Conservation (phyloP, 1,140 invertebrate species). For the Pomacea maculata region DNA sequence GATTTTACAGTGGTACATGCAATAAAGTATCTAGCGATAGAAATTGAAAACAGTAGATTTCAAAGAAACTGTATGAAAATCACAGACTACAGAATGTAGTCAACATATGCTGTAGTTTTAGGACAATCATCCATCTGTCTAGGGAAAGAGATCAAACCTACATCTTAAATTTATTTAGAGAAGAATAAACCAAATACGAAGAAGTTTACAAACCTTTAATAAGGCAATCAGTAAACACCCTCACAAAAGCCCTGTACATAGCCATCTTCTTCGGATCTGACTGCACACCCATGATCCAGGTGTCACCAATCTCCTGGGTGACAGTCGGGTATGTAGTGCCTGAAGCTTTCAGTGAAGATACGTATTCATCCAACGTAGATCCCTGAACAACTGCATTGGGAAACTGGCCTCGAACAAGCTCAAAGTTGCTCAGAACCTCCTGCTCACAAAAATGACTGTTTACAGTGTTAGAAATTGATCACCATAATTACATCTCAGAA, state of each 20-base stretch:
- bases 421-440: constrained; percentile 53
- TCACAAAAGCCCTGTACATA: constrained; percentile 41
- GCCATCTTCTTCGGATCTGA: constrained; percentile 55
- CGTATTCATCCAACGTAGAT: constrained; percentile 52
- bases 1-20: too few relatives aligned
- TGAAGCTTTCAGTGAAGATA: constrained; percentile 35
- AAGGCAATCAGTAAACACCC: constrained; percentile 35
- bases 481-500: not conserved
- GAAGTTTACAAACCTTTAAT: constrained; percentile 17
- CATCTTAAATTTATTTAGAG: too few relatives aligned
- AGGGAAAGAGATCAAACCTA: too few relatives aligned
- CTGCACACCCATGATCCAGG: constrained; percentile 58
- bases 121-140: too few relatives aligned
- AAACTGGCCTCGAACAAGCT: constrained; percentile 52
- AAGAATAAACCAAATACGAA: not conserved
- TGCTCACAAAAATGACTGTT: constrained; percentile 24
- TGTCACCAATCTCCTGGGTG: constrained; percentile 56
- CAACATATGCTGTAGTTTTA: too few relatives aligned
- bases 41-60: too few relatives aligned
- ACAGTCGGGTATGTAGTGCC: constrained; percentile 42
- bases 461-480: not conserved
- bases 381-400: constrained; percentile 46
- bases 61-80: too few relatives aligned
- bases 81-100: too few relatives aligned
- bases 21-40: too few relatives aligned